Evolutionary conservation across 2,888 invertebrate genomes (phyloP), one percentile per base, ranked within the genome.

Genomic region (Gandaritis pyraliata): DNA sequence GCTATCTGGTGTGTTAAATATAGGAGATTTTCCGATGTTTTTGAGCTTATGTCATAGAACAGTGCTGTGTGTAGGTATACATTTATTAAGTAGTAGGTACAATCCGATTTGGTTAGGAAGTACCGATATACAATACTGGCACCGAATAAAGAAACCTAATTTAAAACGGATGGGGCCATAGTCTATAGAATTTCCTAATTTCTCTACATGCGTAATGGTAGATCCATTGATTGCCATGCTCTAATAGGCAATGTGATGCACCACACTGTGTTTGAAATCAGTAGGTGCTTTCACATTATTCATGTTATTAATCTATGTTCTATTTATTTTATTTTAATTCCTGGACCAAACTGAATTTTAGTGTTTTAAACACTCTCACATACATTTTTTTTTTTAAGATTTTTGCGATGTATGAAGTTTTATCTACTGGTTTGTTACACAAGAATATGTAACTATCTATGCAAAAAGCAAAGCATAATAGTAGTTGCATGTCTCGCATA

Each of bases 221-320:
- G 23, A 48, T n/a, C 47, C 30, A 63, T 54, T 58, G 50, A 36
- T 36, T 55, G 55, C 36, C 50, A 58, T 55, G 63, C 55, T 58
- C 58, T 58, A 51, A 41, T 63, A 63, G 58, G 47, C 63, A 55
- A 41, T 52, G 39, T n/a, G 5, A n/a, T n/a, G n/a, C n/a, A n/a
- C n/a, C n/a, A n/a, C n/a, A n/a, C n/a, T 55, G 38, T 39, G 43
- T 58, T 41, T 54, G 23, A 13, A 43, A 45, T 50, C 33, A 38
- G 30, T 58, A 49, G 5, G 23, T 23, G 23, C 51, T 58, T 58
- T 58, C 52, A 52, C 52, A 30, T 39, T 11, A 16, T 33, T 18
- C 23, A 33, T 7, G 13, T 46, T 12, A 23, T 23, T 8, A n/a
- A 4, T 12, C 6, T 23, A 23, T 41, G 41, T 23, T 23, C 10